A percentile compares a stretch with the other conserved stretches of the same genome.
Evolutionary conservation across 2,797 vertebrate genomes (phyloP).

Genomic region (Astyanax mexicanus): DNA sequence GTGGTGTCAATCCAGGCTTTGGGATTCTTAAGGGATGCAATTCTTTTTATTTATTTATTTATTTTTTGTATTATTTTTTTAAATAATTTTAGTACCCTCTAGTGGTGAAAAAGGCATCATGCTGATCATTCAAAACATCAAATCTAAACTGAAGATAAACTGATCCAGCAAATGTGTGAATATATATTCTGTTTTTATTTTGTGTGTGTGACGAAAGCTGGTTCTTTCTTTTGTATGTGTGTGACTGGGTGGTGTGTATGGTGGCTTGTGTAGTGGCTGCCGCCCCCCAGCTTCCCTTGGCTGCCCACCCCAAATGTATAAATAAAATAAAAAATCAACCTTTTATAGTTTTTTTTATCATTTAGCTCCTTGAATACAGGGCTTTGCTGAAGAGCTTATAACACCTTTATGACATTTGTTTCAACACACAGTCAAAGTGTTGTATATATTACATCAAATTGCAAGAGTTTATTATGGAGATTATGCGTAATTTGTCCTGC

Average conservation of each 20-base stretch:
- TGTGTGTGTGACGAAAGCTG: too few relatives aligned
- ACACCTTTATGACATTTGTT: slow-evolving; percentile 22
- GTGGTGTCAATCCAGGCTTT: not conserved
- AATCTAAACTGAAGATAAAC: not conserved
- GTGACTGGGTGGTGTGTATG: slow-evolving; percentile 32
- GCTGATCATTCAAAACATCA: not conserved
- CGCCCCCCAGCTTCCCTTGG: slow-evolving; percentile 30
- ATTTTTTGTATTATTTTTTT: not conserved
- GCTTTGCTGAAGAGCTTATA: slow-evolving; percentile 26
- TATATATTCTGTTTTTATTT: too few relatives aligned
- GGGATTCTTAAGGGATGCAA: too few relatives aligned
- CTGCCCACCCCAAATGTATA: slow-evolving; percentile 21
- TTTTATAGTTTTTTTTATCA: slow-evolving; percentile 5
- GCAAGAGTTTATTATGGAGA: too few relatives aligned
- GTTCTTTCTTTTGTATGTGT: slow-evolving; percentile 25
- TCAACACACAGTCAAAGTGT: too few relatives aligned
- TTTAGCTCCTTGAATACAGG: not conserved
- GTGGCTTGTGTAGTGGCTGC: slow-evolving; percentile 24
- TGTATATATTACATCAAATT: too few relatives aligned
- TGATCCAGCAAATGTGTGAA: slow-evolving; percentile 9
- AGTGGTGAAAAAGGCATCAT: not conserved
- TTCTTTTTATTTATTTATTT: not conserved
- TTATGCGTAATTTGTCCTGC: too few relatives aligned
- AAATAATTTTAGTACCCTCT: not conserved
- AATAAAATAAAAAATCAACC: too few relatives aligned